Base-by-base conservation (phyloP, 1,140 invertebrate species). In the Trichonephila inaurata region DNA sequence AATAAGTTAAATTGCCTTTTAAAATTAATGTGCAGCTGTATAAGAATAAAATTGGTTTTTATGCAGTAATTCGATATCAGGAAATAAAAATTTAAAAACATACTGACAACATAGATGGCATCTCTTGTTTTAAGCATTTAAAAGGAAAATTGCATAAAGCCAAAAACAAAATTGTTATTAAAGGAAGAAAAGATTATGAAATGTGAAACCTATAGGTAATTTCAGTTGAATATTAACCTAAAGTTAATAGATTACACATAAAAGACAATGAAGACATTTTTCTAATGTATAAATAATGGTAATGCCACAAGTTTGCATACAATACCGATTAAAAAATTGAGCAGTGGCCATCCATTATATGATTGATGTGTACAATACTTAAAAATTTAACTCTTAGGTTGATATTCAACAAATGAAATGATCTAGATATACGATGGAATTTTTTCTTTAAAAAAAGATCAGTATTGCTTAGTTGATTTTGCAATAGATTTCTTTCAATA, bases 321-420 rank as follows among this genome's bases (percentile, higher is more conserved):
- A 40, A 72, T 72, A 33, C 44, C 18, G 88, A 72, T 83, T 91
- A 91, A 44, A 91, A 91, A 91, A 91, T 91, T 91, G 90, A 91
- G 90, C 90, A 83, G 90, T 85, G 90, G 90, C 90, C 61, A 62
- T 64, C 33, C 85, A 85, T 28, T 64, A 64, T 24, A 72, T 72
- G 69, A 33, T 72, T 33, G 69, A 72, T 72, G 69, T 72, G 69
- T 72, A 83, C 33, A 83, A 51, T 83, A 83, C 81, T 51, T n/a
- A 83, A 51, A 58, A 83, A 44, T 19, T 77, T 40, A 83, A 83
- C 40, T 51, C 51, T 58, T n/a, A 83, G 81, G 81, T 83, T 51
- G 81, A 83, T 58, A 83, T 83, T 83, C 81, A 83, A 83, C 81
- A 7, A 21, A 44, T 51, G 81, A 40, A 61, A 88, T 58, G 60